Conservation (phyloP, 2,797 vertebrate genomes). For the Sebastes taczanowskii region DNA sequence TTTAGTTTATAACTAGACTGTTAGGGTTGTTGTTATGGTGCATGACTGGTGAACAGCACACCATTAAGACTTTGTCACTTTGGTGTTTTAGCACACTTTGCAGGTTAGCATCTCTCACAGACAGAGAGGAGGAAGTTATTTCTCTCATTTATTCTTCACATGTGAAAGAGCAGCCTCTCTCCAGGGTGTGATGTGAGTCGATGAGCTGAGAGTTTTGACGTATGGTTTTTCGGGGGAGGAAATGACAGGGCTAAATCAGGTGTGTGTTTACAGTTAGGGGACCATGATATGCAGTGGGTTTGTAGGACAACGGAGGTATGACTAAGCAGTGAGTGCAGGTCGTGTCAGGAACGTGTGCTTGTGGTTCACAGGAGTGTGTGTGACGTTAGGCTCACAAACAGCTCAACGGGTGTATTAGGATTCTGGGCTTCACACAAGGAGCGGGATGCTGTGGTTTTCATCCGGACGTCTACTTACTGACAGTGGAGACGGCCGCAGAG, state of each 20-base stretch:
- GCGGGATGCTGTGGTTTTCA: background rate
- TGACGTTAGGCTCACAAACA: conserved; percentile 29
- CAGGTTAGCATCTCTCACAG: background rate
- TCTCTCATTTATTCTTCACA: background rate
- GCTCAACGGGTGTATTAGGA: conserved; percentile 8
- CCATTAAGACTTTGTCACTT: background rate
- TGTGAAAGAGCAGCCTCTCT: background rate
- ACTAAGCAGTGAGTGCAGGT: background rate
- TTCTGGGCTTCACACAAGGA: conserved; percentile 55
- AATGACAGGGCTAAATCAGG: too few species aligned
- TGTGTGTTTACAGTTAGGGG: background rate
- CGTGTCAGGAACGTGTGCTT: background rate
- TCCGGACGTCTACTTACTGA: conserved; percentile 86
- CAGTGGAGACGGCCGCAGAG: conserved; percentile 79
- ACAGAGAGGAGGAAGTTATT: background rate
- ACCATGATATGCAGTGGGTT: background rate
- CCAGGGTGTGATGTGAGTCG: background rate
- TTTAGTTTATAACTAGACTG: background rate
- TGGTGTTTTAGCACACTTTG: background rate
- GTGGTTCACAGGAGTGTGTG: background rate
- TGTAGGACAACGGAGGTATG: background rate
- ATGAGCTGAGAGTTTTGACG: background rate
- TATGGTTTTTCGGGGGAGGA: too few species aligned
- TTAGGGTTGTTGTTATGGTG: background rate
- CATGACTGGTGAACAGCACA: background rate